Conservation (phyloP, 2,113 vertebrate genomes). For the Hyla sarda region DNA sequence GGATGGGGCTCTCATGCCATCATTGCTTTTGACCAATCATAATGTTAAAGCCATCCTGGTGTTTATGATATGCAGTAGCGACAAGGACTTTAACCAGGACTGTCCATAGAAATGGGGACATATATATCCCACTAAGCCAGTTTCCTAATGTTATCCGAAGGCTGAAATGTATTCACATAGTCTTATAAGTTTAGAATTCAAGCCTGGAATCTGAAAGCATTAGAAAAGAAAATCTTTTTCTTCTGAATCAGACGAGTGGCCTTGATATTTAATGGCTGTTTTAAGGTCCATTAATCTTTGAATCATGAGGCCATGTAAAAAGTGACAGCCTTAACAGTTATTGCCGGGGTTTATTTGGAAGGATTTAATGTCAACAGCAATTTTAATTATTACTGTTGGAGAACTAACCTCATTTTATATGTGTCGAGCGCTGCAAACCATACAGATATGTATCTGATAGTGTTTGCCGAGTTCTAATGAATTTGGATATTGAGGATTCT, state of each 20-base stretch:
- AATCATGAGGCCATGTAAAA: slow-evolving; percentile 79
- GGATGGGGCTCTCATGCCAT: background rate
- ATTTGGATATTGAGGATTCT: background rate
- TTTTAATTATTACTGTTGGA: slow-evolving; percentile 74
- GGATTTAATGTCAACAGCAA: slow-evolving; percentile 72
- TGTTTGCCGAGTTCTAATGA: background rate
- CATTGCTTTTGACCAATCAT: background rate
- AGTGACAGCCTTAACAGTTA: slow-evolving; percentile 76
- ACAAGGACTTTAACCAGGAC: background rate
- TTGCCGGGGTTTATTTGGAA: slow-evolving; percentile 72
- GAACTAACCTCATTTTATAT: slow-evolving; percentile 67
- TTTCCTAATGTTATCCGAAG: background rate
- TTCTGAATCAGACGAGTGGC: slow-evolving; percentile 69
- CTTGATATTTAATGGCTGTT: slow-evolving; percentile 77
- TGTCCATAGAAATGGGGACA: background rate
- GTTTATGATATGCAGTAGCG: background rate
- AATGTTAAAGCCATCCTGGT: background rate
- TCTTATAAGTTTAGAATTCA: slow-evolving; percentile 72
- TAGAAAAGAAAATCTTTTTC: slow-evolving; percentile 71
- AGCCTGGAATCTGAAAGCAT: slow-evolving; percentile 63
- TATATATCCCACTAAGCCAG: background rate
- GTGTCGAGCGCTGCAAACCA: slow-evolving; percentile 59
- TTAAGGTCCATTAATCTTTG: slow-evolving; percentile 81
- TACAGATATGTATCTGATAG: slow-evolving; percentile 36
- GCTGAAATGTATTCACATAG: background rate